Evolutionary conservation across 2,888 invertebrate genomes (phyloP).

Genomic region (Nephrotoma guestfalica): DNA sequence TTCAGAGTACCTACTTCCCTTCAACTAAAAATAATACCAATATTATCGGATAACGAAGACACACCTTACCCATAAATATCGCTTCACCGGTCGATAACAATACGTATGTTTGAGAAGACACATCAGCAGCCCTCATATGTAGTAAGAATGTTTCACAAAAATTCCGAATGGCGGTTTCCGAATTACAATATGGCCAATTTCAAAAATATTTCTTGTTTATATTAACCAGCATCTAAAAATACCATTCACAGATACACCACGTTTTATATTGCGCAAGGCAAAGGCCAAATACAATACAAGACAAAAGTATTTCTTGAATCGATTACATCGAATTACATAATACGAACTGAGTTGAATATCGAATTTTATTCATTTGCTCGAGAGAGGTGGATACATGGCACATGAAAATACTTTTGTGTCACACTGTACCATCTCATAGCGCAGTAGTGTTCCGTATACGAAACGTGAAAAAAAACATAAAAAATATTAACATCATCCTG

Average conservation of each 20-base stretch:
- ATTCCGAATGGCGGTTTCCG: background rate
- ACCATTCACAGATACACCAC: background rate
- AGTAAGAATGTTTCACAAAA: too few species aligned
- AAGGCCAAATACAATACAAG: background rate
- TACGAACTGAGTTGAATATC: background rate
- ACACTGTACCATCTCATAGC: background rate
- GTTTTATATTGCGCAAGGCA: background rate
- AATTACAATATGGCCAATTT: background rate
- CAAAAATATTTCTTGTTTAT: background rate
- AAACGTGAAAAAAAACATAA: background rate
- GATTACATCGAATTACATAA: background rate
- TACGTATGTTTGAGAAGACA: too few species aligned
- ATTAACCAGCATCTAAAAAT: background rate
- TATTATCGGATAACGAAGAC: too few species aligned
- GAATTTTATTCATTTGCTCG: background rate
- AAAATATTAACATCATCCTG: background rate
- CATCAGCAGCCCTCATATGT: too few species aligned
- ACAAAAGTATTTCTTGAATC: background rate
- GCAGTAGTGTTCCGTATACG: background rate
- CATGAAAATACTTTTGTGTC: background rate
- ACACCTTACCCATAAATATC: too few species aligned
- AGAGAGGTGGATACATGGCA: background rate
- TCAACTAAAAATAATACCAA: too few species aligned
- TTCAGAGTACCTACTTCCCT: too few species aligned
- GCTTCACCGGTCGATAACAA: too few species aligned